Conservation (phyloP, 2,797 vertebrate species). For the Notamacropus eugenii region DNA sequence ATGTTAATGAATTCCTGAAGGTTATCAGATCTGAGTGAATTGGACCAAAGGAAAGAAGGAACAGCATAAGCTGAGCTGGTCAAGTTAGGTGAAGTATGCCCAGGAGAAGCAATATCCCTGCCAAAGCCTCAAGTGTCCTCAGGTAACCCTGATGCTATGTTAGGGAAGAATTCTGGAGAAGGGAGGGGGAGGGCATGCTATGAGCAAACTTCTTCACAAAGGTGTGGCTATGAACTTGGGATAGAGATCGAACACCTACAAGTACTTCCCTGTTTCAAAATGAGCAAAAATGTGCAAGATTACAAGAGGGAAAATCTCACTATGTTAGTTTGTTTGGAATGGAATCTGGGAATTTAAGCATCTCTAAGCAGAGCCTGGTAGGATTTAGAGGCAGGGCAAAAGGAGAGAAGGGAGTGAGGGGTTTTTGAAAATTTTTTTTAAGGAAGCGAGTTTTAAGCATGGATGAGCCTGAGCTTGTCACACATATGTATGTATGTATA, state of each 20-base stretch:
- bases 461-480: too few relatives aligned
- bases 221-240: not conserved
- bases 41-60: not conserved
- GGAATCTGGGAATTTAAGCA: not conserved
- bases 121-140: not conserved
- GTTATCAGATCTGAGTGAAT: not conserved
- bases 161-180: not conserved
- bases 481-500: too few relatives aligned
- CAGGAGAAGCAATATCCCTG: not conserved
- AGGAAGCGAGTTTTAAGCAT: not conserved
- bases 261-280: not conserved
- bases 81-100: not conserved
- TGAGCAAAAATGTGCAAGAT: not conserved
- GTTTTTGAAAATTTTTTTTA: too few relatives aligned
- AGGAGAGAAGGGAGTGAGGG: not conserved
- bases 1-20: accelerated
- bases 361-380: accelerated
- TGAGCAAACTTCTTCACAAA: accelerated
- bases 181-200: not conserved
- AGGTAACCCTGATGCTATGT: accelerated
- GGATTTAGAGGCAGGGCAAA: not conserved
- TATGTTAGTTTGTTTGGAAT: accelerated
- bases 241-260: not conserved
- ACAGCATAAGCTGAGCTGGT: accelerated
- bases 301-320: not conserved